Evolutionary conservation across 2,113 vertebrate genomes (phyloP), one percentile per base, ranked within the genome.

Genomic region (Chrysochloris asiatica): DNA sequence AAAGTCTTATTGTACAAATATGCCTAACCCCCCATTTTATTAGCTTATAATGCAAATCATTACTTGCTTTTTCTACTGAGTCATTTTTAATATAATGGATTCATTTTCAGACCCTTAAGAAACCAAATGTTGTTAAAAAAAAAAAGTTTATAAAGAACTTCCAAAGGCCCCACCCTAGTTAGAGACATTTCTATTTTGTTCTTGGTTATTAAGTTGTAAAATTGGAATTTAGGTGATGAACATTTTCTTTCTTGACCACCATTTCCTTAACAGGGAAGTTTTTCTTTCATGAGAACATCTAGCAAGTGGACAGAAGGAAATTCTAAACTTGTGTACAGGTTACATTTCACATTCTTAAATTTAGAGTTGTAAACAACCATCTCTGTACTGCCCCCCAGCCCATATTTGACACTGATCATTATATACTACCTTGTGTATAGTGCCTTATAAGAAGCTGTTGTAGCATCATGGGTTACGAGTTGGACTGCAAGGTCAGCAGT

Each of bases 21-120:
- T 92, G 81, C 63, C 73, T 79, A 86, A 81, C 16, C 19, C 14
- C 48, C 77, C 45, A 83, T 95, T 91, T 96, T 93, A 89, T 91
- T 80, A 93, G 43, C 83, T 90, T 92, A 82, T 93, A 94, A 95
- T 90, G 59, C 86, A 96, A 95, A 95, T 76, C 63, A 83, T 94
- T 92, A 86, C 54, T 93, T 94, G 43, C 33, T 90, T n/a, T 94
- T 81, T 45, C 43, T 77, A 47, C 38, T 67, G 89, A 86, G 24
- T 85, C 36, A 95, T 95, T 90, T n/a, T 95, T 83, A 77, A 67
- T 83, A 43, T 75, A 94, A 96, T 90, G 45, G 41, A 82, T 83
- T 93, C 59, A 88, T 95, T 93, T 95, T 17, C 67, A 93, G 14
- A 92, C 13, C 24, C 63, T 87, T n/a, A 76, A 91, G 72, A 83